Conservation (phyloP, 1,140 invertebrate species). For the Oreohelix idahoensis region DNA sequence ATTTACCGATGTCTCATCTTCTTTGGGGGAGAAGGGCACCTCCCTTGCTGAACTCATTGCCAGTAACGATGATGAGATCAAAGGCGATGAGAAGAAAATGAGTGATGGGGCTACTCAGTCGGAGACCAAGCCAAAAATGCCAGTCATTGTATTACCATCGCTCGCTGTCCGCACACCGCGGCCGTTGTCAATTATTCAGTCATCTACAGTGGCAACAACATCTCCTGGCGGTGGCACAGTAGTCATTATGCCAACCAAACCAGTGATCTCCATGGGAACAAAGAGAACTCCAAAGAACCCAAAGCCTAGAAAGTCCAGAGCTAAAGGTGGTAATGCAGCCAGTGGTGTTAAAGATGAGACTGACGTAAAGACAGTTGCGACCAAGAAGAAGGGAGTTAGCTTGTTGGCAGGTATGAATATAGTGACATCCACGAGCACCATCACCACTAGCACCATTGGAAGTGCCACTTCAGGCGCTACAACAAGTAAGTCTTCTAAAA, state of each 20-base stretch:
- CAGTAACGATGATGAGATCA: slow-evolving; percentile 8
- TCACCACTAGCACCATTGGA: background rate
- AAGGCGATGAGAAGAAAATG: slow-evolving; percentile 21
- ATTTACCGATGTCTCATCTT: slow-evolving; percentile 8
- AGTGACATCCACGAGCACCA: background rate
- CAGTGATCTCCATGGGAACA: slow-evolving; percentile 40
- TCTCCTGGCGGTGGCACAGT: slow-evolving; percentile 35
- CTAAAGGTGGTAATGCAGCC: slow-evolving; percentile 4
- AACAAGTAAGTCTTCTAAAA: background rate
- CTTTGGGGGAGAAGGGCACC: slow-evolving; percentile 14
- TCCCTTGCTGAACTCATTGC: slow-evolving; percentile 34
- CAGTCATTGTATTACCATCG: slow-evolving; percentile 38
- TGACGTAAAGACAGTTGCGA: background rate
- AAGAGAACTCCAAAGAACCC: slow-evolving; percentile 24
- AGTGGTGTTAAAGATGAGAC: background rate
- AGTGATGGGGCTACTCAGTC: slow-evolving; percentile 31
- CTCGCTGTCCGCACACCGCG: slow-evolving; percentile 34
- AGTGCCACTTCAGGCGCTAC: background rate
- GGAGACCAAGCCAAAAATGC: slow-evolving; percentile 9
- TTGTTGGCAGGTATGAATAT: slow-evolving; percentile 6
- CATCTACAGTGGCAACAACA: slow-evolving; percentile 30
- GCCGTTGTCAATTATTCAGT: slow-evolving; percentile 18
- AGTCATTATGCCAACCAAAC: slow-evolving; percentile 42
- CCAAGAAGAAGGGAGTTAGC: slow-evolving; percentile 30
- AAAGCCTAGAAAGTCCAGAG: slow-evolving; percentile 10